Evolutionary conservation across 2,797 vertebrate genomes (phyloP).

Genomic region (Hippoglossus hippoglossus): DNA sequence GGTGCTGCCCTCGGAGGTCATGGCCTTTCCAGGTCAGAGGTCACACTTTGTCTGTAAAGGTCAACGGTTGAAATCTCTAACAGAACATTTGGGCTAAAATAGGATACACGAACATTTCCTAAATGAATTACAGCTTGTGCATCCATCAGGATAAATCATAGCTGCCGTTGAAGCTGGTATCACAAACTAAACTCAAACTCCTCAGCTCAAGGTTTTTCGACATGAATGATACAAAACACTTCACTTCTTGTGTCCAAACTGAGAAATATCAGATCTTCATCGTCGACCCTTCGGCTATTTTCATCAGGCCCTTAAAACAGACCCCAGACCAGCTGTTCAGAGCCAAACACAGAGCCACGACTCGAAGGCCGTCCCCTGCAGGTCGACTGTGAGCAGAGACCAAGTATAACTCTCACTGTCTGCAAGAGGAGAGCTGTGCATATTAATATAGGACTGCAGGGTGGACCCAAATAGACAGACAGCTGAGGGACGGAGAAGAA

Average conservation of each 20-base stretch:
- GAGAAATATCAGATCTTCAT: constrained; percentile 11
- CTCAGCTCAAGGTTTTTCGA: too few relatives aligned
- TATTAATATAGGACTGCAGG: constrained; percentile 54
- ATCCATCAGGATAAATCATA: too few relatives aligned
- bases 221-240: not conserved
- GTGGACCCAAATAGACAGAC: constrained; percentile 45
- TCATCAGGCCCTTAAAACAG: constrained; percentile 64
- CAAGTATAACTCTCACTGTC: constrained; percentile 44
- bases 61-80: not conserved
- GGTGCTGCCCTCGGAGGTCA: constrained; percentile 84
- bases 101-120: too few relatives aligned
- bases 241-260: not conserved
- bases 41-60: constrained; percentile 24
- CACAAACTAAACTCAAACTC: too few relatives aligned
- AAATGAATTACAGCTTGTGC: not conserved
- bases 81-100: too few relatives aligned
- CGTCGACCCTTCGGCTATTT: constrained; percentile 56
- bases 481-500: constrained; percentile 37
- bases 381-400: constrained; percentile 19
- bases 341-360: constrained; percentile 18
- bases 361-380: constrained; percentile 32
- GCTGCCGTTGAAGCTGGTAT: too few relatives aligned
- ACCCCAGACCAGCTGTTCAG: constrained; percentile 67
- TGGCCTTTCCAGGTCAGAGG: constrained; percentile 86
- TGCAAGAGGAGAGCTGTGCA: not conserved